Evolutionary conservation across 2,888 invertebrate species (phyloP), one percentile per base, ranked within the genome.

Genomic region (Perizoma affinitatum): DNA sequence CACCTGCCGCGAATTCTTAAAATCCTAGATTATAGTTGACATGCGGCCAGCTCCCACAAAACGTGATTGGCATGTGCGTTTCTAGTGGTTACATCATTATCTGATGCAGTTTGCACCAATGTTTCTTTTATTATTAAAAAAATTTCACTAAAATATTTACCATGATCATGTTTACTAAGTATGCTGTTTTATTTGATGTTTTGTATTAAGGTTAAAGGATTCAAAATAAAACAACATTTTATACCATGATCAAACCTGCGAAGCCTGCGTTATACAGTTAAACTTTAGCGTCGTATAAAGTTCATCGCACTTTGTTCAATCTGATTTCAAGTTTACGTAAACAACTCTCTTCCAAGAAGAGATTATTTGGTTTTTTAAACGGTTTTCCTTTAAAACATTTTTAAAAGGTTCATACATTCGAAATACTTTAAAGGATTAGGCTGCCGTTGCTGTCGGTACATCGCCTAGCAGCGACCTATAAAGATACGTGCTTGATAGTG

Each of bases 1-100:
- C 87, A 90, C 91, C 90, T 91, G 90, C 86, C 81, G 86, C 87
- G 91, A 90, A 90, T 91, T 88, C 88, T 87, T 86, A 90, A 88
- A 90, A 86, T 88, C 89, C 88, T 91, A 89, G 90, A 90, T 90
- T 79, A 88, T 89, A 85, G 84, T 89, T 88, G 83, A 88, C 86
- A 90, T 89, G 88, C 89, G 80, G 78, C 81, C 79, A 83, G 79
- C 77, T 81, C 70, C 74, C 68, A 74, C 59, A 63, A 72, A 75
- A 86, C 88, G 88, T 88, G 91, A 84, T 79, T 73, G 68, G 84
- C 84, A 89, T 91, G 67, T 67, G 22, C 22, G 67, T 66, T 65
- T 58, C 68, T 59, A 61, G 67, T 65, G 75, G 75, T 90, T 90
- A 88, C 86, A 88, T 88, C 88, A 89, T 78, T 81, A 70, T 67